These are phyloP conservation scores for Lochmaea capreae DNA, from an alignment of 2,888 invertebrate species.

Conservation along the genomic window DNA sequence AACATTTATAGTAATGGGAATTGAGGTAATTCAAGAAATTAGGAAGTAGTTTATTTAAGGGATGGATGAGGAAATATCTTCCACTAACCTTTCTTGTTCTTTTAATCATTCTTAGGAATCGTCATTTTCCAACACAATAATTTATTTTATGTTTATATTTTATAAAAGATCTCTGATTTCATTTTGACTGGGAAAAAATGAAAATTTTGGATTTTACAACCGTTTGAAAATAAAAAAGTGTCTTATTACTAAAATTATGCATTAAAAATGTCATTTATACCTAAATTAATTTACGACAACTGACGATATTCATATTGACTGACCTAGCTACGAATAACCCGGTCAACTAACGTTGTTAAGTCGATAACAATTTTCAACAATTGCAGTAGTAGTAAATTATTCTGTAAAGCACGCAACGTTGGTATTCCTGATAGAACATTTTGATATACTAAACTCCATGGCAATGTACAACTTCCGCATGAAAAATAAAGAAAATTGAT, in stretches of 20 bases:
- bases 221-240: too few species aligned
- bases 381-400: background rate
- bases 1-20: background rate
- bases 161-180: background rate
- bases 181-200: background rate
- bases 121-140: background rate
- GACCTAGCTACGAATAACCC: slow-evolving; percentile 12
- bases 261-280: too few species aligned
- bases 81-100: slow-evolving; percentile 58
- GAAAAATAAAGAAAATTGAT: background rate
- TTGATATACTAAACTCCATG: background rate
- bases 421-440: background rate
- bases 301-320: slow-evolving; percentile 6
- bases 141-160: background rate
- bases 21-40: background rate
- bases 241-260: too few species aligned
- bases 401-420: background rate
- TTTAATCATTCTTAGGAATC: slow-evolving; percentile 53
- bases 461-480: background rate
- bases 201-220: too few species aligned
- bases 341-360: slow-evolving; percentile 12
- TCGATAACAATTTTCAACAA: slow-evolving; percentile 7
- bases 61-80: too few species aligned
- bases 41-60: background rate
- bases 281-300: too few species aligned